Conservation (phyloP, 2,888 invertebrate genomes). For the Leucoptera coffeella region DNA sequence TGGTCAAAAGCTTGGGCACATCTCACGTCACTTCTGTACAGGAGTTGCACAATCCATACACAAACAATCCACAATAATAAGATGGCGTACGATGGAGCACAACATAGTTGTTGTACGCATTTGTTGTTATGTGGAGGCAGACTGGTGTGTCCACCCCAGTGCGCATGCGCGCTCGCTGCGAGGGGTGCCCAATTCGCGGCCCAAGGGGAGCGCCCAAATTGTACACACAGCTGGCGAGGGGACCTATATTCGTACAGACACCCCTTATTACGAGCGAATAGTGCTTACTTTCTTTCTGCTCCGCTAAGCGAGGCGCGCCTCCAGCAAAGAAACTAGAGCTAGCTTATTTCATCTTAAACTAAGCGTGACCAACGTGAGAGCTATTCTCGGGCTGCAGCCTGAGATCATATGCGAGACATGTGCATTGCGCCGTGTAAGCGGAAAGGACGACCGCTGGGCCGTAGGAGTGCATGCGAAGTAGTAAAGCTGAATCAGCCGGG, state of each 20-base stretch:
- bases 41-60: too few species aligned
- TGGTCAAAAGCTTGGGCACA: conserved; percentile 3
- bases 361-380: conserved; percentile 10
- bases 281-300: too few species aligned
- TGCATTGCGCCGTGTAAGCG: conserved; percentile 3
- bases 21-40: not conserved
- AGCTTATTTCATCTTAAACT: too few species aligned
- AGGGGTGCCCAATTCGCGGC: conserved; percentile 29
- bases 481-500: conserved; percentile 42
- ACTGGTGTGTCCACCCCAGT: conserved; percentile 25
- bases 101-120: conserved; percentile 25
- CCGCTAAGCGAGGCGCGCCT: too few species aligned
- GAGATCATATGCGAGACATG: conserved; percentile 9
- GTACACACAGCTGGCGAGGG: conserved; percentile 30
- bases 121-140: conserved; percentile 20
- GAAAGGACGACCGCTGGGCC: conserved; percentile 9
- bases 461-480: conserved; percentile 43
- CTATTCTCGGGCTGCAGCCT: conserved; percentile 6
- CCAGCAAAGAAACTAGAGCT: too few species aligned
- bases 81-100: conserved; percentile 12
- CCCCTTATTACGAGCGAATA: not conserved
- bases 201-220: conserved; percentile 18
- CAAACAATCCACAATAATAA: too few species aligned
- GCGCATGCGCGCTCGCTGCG: conserved; percentile 41
- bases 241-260: conserved; percentile 9